These are phyloP conservation scores for Anodontia alba DNA, from an alignment of 2,888 invertebrate genomes.

Conservation along the genomic window DNA sequence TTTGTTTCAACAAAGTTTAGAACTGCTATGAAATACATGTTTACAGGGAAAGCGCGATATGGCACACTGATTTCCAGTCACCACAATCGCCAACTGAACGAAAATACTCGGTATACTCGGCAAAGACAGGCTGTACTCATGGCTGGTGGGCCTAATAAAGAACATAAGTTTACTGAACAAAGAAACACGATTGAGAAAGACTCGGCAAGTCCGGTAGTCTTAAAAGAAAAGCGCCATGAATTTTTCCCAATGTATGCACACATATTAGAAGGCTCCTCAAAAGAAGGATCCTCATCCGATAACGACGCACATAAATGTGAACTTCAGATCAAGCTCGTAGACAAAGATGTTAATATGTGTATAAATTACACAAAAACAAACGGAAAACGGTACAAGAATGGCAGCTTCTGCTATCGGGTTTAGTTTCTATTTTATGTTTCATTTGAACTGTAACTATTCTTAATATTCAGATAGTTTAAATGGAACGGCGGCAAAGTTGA, in stretches of 20 bases:
- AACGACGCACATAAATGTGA: background rate
- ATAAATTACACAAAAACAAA: background rate
- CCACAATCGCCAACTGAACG: background rate
- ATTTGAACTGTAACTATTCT: too few relatives aligned
- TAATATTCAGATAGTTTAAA: too few relatives aligned
- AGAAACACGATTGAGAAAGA: background rate
- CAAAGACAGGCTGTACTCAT: background rate
- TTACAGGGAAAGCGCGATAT: constrained; percentile 23
- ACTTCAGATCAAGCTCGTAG: background rate
- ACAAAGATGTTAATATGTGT: constrained; percentile 13
- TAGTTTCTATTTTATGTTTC: too few relatives aligned
- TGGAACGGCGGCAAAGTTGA: too few relatives aligned
- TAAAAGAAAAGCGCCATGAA: constrained; percentile 40
- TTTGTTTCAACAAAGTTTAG: constrained; percentile 62
- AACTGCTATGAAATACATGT: constrained; percentile 76
- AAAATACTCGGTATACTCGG: background rate
- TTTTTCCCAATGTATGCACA: constrained; percentile 54
- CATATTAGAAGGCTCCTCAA: background rate
- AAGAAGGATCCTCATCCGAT: background rate
- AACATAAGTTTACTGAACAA: background rate
- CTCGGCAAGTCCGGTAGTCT: background rate
- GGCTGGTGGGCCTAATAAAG: background rate
- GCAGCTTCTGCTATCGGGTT: background rate
- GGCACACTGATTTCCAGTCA: constrained; percentile 12
- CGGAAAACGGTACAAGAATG: background rate